phyloP scores from a whole-genome alignment of 2,797 vertebrate genomes.

The Gephyroberyx darwinii region DNA sequence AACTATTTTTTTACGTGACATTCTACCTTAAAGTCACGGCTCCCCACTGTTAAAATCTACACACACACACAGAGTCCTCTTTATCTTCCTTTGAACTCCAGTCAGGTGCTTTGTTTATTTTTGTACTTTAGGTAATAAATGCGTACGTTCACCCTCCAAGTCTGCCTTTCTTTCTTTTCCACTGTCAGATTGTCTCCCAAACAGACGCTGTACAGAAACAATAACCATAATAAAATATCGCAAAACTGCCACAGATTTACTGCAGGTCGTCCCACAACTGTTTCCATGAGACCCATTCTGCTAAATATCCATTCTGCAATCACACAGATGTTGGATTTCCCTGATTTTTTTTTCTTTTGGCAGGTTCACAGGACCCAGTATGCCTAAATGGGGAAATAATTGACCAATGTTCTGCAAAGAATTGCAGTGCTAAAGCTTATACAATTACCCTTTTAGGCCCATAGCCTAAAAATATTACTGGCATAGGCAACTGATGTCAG shows the following conservation, averaged over 20 bases:
- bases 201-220: neutral
- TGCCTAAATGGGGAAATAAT: no score
- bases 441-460: no score
- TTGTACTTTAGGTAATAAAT: constrained; percentile 52
- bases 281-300: no score
- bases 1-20: constrained; percentile 15
- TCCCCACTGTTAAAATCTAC: constrained; percentile 30
- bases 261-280: neutral
- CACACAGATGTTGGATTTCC: no score
- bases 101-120: constrained; percentile 61
- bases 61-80: constrained; percentile 18
- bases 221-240: neutral
- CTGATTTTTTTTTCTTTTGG: no score
- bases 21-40: constrained; percentile 51
- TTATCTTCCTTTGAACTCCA: constrained; percentile 36
- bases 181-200: constrained; percentile 18
- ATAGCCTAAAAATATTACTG: no score
- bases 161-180: constrained; percentile 4
- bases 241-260: neutral
- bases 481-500: no score
- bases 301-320: no score
- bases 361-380: no score
- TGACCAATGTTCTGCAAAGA: no score
- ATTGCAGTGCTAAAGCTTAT: no score
- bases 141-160: constrained; percentile 16